Conservation (phyloP, 1,140 invertebrate genomes). For the Zaprionus nigranus region DNA sequence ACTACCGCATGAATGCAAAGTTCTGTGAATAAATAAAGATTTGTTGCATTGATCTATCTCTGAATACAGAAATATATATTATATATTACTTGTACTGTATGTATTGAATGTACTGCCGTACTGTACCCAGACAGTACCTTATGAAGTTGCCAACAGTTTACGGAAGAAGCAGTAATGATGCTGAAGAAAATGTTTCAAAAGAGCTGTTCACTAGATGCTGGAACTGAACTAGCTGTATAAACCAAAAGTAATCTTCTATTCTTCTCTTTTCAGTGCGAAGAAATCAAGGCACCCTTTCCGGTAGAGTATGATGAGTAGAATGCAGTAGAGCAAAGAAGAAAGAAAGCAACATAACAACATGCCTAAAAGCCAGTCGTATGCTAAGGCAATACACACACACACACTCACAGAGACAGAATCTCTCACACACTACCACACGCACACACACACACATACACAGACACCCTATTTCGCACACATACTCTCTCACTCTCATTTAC, state of each 20-base stretch:
- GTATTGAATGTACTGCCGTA: neutral
- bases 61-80: neutral
- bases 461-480: slow-evolving; percentile 2
- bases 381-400: slow-evolving; percentile 32
- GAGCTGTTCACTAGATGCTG: neutral
- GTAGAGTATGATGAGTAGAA: neutral
- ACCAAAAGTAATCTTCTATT: too few species aligned
- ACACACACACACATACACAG: neutral
- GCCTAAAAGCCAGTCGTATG: slow-evolving; percentile 40
- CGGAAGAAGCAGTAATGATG: neutral
- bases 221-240: too few species aligned
- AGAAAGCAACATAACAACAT: slow-evolving; percentile 9
- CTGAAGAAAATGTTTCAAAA: neutral
- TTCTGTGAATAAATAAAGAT: neutral
- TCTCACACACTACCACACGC: neutral
- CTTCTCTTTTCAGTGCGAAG: too few species aligned
- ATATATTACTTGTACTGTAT: neutral
- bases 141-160: neutral
- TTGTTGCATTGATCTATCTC: neutral
- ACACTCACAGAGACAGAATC: slow-evolving; percentile 21
- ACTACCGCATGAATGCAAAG: neutral
- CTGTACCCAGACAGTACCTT: neutral
- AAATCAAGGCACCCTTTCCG: neutral
- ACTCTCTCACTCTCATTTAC: slow-evolving; percentile 38
- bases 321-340: neutral